Base-by-base conservation (phyloP, 1,140 invertebrate species). In the Cydia pomonella region DNA sequence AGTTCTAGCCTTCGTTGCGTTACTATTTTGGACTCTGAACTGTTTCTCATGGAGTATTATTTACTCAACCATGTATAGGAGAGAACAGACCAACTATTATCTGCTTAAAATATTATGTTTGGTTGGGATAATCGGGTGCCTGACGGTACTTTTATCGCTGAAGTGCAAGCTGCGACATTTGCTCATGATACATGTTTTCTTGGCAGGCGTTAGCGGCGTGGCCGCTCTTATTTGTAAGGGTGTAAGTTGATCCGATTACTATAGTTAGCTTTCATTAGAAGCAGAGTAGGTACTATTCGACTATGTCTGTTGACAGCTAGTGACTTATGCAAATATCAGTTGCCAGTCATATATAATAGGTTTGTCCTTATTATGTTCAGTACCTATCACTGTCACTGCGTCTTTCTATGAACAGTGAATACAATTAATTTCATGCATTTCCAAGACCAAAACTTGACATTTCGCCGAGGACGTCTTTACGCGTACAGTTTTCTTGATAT, bases 31-130 rank as follows among this genome's bases (percentile, higher is more conserved):
- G 90, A 71, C 41, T 27, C 27, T 91, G 1, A 85, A 82, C 23
- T 78, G 80, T 64, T 89, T 89, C 69, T 72, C 88, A 47, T 90
- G 84, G 84, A 84, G 87, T 69, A 83, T 78, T 27, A 29, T 91
- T n/a, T 91, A 90, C 41, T 73, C 89, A 62, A 80, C 78, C 78
- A 62, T 86, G 25, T 85, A 87, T 38, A 82, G 75, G 38, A 66
- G 78, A 9, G 72, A 76, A 21, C 21, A 76, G 9, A 76, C 29
- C 33, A 77, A 72, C 72, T 50, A 84, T 62, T 72, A 77, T 10
- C 10, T 85, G 1, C 72, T 85, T n/a, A 83, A 84, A 82, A 29
- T 87, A 27, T 73, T 89, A 12, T 73, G 80, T 38, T 83, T 79
- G 29, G 71, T 83, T 3, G 18, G 73, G 27, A 6, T 83, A 38